Evolutionary conservation across 2,113 vertebrate genomes (phyloP).

Genomic region (Lepus americanus): DNA sequence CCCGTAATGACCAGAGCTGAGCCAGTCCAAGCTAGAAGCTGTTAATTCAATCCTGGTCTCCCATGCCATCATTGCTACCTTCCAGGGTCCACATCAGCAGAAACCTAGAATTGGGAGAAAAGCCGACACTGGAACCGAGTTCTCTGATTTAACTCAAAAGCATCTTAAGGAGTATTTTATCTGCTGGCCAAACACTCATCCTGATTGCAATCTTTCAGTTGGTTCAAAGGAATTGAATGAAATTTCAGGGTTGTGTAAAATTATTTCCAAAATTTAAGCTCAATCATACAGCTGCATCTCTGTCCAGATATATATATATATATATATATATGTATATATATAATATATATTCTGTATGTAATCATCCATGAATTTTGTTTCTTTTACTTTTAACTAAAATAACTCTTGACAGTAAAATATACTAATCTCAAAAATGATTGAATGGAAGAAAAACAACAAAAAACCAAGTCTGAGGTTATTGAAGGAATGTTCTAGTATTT

Average conservation of each 20-base stretch:
- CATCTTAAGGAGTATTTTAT: no score
- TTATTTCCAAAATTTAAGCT: neutral
- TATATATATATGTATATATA: no score
- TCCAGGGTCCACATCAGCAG: no score
- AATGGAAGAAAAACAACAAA: neutral
- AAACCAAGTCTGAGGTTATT: neutral
- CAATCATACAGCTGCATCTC: neutral
- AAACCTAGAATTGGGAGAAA: no score
- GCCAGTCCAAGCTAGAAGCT: no score
- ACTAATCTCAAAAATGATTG: neutral
- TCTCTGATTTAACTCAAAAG: no score
- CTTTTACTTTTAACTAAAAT: constrained; percentile 37
- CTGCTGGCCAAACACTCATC: no score
- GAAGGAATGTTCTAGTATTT: neutral
- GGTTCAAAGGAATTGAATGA: neutral
- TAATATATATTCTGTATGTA: neutral
- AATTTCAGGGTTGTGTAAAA: neutral
- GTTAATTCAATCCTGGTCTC: no score
- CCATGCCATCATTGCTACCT: no score
- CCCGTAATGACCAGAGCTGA: no score
- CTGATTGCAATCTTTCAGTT: neutral
- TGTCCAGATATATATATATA: neutral
- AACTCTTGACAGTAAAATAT: neutral
- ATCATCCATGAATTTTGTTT: neutral
- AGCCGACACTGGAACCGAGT: no score